Percentiles rank a stretch among this genome's conserved stretches.
phyloP scores from a whole-genome alignment of 1,140 invertebrate genomes.

The Aphelinus atriplicis region DNA sequence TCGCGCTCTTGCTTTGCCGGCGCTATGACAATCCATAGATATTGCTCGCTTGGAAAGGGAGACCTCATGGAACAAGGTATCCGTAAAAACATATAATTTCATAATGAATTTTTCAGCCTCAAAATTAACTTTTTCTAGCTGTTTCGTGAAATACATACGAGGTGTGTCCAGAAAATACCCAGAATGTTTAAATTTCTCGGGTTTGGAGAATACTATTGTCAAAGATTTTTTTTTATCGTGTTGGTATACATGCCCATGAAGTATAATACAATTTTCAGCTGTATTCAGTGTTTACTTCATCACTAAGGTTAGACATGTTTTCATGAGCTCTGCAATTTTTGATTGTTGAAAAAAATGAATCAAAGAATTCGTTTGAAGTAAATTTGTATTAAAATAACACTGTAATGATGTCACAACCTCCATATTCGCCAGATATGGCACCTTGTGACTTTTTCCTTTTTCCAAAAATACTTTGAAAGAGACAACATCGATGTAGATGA shows the following conservation, averaged over 20 bases:
- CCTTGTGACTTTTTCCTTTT: slow-evolving; percentile 2
- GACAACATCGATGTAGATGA: too few species aligned
- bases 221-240: slow-evolving; percentile 28
- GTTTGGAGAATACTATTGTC: slow-evolving; percentile 8
- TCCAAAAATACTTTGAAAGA: background rate
- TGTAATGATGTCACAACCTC: slow-evolving; percentile 30
- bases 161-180: slow-evolving; percentile 23
- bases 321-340: slow-evolving; percentile 6
- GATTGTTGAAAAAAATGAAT: slow-evolving; percentile 7
- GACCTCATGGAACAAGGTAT: too few species aligned
- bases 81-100: too few species aligned
- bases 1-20: too few species aligned
- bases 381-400: slow-evolving; percentile 32
- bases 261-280: slow-evolving; percentile 23
- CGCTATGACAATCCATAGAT: too few species aligned
- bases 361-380: background rate
- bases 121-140: too few species aligned
- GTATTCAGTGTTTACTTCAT: slow-evolving; percentile 15
- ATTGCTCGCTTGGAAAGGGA: too few species aligned
- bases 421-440: slow-evolving; percentile 35
- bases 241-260: slow-evolving; percentile 15
- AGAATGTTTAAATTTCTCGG: slow-evolving; percentile 21
- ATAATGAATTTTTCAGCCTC: too few species aligned
- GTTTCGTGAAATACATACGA: background rate
- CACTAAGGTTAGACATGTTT: background rate